Base-by-base conservation (phyloP, 2,113 vertebrate species). In the Corapipo altera region DNA sequence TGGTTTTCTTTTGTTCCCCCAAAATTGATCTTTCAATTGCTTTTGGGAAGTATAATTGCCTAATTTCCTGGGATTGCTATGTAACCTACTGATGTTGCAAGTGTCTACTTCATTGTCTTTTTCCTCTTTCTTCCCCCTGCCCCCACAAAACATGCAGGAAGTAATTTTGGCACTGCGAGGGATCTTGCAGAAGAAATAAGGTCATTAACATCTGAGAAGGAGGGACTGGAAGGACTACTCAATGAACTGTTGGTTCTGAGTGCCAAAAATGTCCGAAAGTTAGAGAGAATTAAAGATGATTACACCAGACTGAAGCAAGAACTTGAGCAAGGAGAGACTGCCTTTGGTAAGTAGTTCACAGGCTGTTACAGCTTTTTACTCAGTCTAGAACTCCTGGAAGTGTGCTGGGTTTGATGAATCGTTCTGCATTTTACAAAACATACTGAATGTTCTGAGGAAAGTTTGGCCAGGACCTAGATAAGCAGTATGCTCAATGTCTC, bases 141-240 rank as follows among this genome's bases (percentile, higher is more conserved):
- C 54, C 35, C 52, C 14, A 3, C 23, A 52, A 88, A 91, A 78
- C 37, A 28, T 24, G 4, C 83, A 99, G 99, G 99, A 98, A 98
- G 96, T 91, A 98, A 99, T 94, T 99, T 99, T 23, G 72, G 97
- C 94, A 98, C 97, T 71, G 99, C 99, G 1, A 99, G 99, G 95
- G 98, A 99, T 88, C 97, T 99, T 78, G 95, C 97, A 52, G 98
- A 98, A 73, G 99, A 99, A 98, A 99, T 99, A 91, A 97, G 97
- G 91, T 97, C 96, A 4, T 95, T 98, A 95, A 97, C 96, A 16
- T 92, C 96, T 37, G 99, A 99, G 98, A 97, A 97, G 74, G 98
- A 98, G 62, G 97, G 97, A 18, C 97, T 99, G 95, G 98, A 99
- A 89, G 97, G 93, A 30, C 97, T 99, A 93, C 97, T 98, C 78